Percentiles rank a stretch among this genome's conserved stretches.
These are phyloP conservation scores for Platichthys flesus DNA, from an alignment of 2,113 vertebrate species.

Conservation along the genomic window DNA sequence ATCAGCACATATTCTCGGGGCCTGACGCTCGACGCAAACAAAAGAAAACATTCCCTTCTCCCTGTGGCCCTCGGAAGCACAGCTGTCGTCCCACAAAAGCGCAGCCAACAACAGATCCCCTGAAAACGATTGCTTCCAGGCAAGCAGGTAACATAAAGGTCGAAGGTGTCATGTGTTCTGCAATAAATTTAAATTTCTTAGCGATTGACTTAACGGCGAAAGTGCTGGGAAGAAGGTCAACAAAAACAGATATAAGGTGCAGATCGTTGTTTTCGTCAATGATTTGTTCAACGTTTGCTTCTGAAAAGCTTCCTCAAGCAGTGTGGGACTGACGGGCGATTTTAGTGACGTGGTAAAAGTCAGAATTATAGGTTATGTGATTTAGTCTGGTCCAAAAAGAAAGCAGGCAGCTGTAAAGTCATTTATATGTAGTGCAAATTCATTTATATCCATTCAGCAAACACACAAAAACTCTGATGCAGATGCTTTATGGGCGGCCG, in stretches of 20 bases:
- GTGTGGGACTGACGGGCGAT: not conserved
- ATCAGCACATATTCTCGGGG: conserved; percentile 43
- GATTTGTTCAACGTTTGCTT: not conserved
- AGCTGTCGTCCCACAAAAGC: conserved; percentile 23
- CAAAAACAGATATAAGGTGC: not conserved
- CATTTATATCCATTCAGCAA: not conserved
- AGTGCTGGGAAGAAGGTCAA: not conserved
- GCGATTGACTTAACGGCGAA: not conserved
- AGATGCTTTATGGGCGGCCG: not conserved
- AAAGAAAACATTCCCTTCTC: conserved; percentile 22
- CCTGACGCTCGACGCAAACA: conserved; percentile 36
- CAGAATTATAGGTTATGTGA: not conserved
- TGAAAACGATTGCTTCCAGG: conserved; percentile 39
- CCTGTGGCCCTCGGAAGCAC: not conserved
- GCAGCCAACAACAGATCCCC: conserved; percentile 19
- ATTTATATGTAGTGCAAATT: not conserved
- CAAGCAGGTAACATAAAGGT: conserved; percentile 14
- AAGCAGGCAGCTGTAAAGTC: not conserved
- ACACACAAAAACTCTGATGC: not conserved
- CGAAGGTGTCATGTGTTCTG: conserved; percentile 21
- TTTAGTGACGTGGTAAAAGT: not conserved
- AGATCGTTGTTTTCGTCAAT: not conserved
- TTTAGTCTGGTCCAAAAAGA: not conserved
- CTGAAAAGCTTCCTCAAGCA: not conserved
- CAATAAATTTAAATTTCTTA: not conserved